Conservation (phyloP, 2,113 vertebrate genomes). For the Rattus norvegicus region DNA sequence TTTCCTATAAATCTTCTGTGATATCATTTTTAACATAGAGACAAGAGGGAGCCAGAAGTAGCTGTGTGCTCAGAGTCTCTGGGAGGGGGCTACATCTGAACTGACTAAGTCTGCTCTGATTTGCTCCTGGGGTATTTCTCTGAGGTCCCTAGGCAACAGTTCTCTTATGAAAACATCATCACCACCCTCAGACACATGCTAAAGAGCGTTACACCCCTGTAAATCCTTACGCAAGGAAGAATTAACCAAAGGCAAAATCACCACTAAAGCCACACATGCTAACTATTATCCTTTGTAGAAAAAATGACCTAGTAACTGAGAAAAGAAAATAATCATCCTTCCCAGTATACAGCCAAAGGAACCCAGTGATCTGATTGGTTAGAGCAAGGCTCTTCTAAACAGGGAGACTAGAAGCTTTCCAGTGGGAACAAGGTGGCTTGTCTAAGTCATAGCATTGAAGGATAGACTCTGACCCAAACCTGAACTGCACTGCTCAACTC, state of each 20-base stretch:
- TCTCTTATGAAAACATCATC: background rate
- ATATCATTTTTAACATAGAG: background rate
- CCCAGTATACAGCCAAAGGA: background rate
- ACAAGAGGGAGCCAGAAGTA: background rate
- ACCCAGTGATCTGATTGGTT: background rate
- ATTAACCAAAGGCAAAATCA: slow-evolving; percentile 33
- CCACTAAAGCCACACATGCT: background rate
- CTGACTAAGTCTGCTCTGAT: background rate
- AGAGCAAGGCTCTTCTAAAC: background rate
- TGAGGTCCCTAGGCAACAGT: background rate
- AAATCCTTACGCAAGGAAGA: background rate
- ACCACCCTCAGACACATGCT: background rate
- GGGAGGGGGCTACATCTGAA: background rate
- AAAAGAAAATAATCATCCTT: slow-evolving; percentile 47
- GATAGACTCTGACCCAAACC: background rate
- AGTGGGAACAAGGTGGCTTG: background rate
- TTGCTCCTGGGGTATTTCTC: background rate
- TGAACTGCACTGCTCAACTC: background rate
- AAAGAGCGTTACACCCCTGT: background rate
- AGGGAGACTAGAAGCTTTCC: background rate
- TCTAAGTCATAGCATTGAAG: background rate
- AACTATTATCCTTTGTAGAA: background rate
- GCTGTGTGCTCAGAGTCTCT: background rate
- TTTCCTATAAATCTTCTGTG: slow-evolving; percentile 4
- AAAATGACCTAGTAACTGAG: background rate